These are phyloP conservation scores for Periophthalmus modestus DNA, from an alignment of 2,113 vertebrate genomes.

Conservation along the genomic window DNA sequence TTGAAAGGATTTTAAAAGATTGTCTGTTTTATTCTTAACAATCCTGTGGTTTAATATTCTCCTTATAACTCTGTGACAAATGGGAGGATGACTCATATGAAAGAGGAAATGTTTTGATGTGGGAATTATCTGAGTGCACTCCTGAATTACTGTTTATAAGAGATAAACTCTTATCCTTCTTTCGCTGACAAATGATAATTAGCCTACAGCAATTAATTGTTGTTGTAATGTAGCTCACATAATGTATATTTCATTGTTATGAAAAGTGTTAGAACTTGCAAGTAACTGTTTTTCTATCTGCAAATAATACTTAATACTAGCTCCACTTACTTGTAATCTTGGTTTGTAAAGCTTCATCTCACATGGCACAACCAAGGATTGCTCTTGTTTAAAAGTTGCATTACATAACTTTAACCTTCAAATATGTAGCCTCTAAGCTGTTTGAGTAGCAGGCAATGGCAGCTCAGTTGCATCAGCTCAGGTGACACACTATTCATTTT, in stretches of 20 bases:
- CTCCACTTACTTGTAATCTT: neutral
- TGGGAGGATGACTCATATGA: too few relatives aligned
- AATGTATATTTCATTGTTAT: neutral
- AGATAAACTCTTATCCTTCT: conserved; percentile 30
- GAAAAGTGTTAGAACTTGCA: too few relatives aligned
- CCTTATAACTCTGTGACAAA: too few relatives aligned
- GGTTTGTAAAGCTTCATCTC: neutral
- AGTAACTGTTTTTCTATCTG: neutral
- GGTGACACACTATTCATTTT: neutral
- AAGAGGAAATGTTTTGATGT: too few relatives aligned
- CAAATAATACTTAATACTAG: neutral
- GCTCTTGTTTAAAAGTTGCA: neutral
- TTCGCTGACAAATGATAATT: conserved; percentile 45
- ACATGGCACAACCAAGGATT: neutral
- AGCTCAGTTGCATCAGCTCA: neutral
- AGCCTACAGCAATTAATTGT: conserved; percentile 33
- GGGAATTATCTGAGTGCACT: too few relatives aligned
- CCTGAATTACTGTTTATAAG: too few relatives aligned
- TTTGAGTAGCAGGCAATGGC: neutral
- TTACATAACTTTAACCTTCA: conserved; percentile 1
- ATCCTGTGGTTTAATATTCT: too few relatives aligned
- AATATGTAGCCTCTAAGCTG: neutral
- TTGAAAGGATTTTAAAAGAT: too few relatives aligned
- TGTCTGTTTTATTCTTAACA: too few relatives aligned
- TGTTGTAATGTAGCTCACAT: conserved; percentile 20